A percentile compares a stretch with the other conserved stretches of the same genome.
Evolutionary conservation across 2,888 invertebrate species (phyloP).

Genomic region (Tetragonula carbonaria): DNA sequence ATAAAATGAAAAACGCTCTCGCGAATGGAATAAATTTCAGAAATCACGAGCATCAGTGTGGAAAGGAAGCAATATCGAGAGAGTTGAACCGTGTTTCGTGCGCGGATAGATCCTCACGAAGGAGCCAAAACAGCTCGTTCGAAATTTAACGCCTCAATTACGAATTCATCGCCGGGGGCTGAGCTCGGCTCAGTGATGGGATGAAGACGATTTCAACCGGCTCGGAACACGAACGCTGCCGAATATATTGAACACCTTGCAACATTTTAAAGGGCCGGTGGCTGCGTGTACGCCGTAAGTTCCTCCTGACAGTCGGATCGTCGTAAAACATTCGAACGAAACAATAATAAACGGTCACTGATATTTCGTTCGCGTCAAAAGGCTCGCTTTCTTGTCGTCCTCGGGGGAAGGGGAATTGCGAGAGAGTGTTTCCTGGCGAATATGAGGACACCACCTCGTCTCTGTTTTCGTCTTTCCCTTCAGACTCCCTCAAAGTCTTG

Average conservation of each 20-base stretch:
- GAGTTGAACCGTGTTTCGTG: conserved; percentile 9
- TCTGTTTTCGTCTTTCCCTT: no score
- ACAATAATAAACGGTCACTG: conserved; percentile 35
- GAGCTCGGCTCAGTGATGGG: conserved; percentile 44
- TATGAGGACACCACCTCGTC: neutral
- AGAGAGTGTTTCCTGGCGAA: neutral
- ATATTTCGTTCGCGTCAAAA: conserved; percentile 5
- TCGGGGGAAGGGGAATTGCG: conserved; percentile 8
- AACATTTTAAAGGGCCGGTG: conserved; percentile 31
- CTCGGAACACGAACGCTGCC: conserved; percentile 42
- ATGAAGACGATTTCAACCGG: conserved; percentile 54
- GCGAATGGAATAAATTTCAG: no score
- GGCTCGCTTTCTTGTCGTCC: conserved; percentile 4
- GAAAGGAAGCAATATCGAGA: neutral
- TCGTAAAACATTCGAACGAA: conserved; percentile 44
- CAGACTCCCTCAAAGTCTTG: neutral
- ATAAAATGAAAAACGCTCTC: no score
- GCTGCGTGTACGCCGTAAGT: conserved; percentile 28
- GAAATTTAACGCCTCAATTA: conserved; percentile 67
- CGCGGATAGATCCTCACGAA: conserved; percentile 41
- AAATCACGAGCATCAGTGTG: no score
- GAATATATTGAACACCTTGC: conserved; percentile 53
- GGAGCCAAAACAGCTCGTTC: conserved; percentile 61
- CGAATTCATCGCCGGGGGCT: conserved; percentile 58
- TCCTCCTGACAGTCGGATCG: conserved; percentile 35